phyloP scores from a whole-genome alignment of 64 coral and sea anemone species.

The Platygyra sinensis region DNA sequence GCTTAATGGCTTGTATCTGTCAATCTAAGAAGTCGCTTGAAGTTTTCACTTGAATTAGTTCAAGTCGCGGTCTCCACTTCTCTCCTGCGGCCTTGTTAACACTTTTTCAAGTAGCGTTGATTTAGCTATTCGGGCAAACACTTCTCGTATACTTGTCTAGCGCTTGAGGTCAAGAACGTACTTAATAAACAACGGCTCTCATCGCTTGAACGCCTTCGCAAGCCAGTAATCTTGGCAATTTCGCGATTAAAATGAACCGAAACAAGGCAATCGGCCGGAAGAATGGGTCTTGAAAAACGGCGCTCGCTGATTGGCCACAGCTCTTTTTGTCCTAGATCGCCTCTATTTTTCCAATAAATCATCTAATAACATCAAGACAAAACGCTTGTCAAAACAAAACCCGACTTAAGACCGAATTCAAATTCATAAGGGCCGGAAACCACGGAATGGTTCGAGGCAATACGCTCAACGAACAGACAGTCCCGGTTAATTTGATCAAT shows the following conservation, averaged over 20 bases:
- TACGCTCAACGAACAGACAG: conserved; percentile 45
- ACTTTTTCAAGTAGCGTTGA: conserved; percentile 33
- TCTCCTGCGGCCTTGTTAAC: conserved; percentile 17
- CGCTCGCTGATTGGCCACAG: conserved; percentile 68
- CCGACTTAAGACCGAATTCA: conserved; percentile 69
- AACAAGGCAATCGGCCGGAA: conserved; percentile 59
- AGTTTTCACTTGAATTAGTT: not conserved
- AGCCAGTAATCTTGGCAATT: conserved; percentile 80
- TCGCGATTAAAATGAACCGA: conserved; percentile 80
- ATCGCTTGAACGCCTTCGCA: conserved; percentile 55
- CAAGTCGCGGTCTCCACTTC: not conserved
- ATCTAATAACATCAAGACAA: conserved; percentile 67
- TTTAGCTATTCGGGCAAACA: conserved; percentile 38
- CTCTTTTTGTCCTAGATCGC: conserved; percentile 65
- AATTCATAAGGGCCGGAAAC: conserved; percentile 89
- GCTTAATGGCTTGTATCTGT: conserved; percentile 53
- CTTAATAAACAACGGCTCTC: conserved; percentile 44
- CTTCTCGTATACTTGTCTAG: conserved; percentile 41
- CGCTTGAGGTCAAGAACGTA: conserved; percentile 63
- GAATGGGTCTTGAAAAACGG: conserved; percentile 66
- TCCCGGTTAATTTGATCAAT: conserved; percentile 28
- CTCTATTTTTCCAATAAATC: conserved; percentile 87
- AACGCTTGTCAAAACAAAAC: conserved; percentile 93
- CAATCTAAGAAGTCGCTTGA: conserved; percentile 42
- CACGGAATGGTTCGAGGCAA: conserved; percentile 54